Conservation (phyloP, 2,888 invertebrate genomes). For the Melieria picta region DNA sequence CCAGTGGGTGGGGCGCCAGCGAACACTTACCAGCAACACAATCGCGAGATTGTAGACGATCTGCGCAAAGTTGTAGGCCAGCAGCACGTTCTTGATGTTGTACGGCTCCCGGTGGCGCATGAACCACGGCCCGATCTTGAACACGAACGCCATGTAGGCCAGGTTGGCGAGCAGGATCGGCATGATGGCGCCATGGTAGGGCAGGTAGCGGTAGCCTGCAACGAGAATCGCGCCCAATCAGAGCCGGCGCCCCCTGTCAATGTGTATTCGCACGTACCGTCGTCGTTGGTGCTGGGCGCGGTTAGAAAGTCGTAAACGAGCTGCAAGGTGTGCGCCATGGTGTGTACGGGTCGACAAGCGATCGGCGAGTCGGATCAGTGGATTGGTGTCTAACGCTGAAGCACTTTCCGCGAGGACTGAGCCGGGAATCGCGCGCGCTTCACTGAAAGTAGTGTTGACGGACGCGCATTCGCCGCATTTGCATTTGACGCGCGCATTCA, state of each 20-base stretch:
- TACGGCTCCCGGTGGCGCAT: slow-evolving; percentile 30
- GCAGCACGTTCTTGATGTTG: slow-evolving; percentile 12
- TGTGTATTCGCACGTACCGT: background rate
- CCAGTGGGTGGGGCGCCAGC: background rate
- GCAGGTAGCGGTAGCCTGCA: slow-evolving; percentile 9
- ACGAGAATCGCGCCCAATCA: background rate
- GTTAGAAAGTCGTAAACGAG: slow-evolving; percentile 8
- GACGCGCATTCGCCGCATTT: background rate
- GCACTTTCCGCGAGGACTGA: background rate
- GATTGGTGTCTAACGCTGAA: background rate
- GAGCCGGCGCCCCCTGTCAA: background rate
- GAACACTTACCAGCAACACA: slow-evolving; percentile 7
- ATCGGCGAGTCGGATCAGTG: background rate
- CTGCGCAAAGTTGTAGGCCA: slow-evolving; percentile 26
- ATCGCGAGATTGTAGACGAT: slow-evolving; percentile 17
- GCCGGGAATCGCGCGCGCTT: background rate
- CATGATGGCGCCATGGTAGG: slow-evolving; percentile 10
- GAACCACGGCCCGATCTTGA: slow-evolving; percentile 27
- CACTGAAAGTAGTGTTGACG: background rate
- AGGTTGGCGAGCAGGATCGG: slow-evolving; percentile 12
- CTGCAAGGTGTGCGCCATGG: slow-evolving; percentile 5
- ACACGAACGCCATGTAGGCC: slow-evolving; percentile 22
- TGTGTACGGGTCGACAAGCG: background rate
- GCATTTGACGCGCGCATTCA: background rate
- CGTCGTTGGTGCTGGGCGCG: slow-evolving; percentile 8